Evolutionary conservation across 2,113 vertebrate species (phyloP).

Genomic region (Brachirus orientalis): DNA sequence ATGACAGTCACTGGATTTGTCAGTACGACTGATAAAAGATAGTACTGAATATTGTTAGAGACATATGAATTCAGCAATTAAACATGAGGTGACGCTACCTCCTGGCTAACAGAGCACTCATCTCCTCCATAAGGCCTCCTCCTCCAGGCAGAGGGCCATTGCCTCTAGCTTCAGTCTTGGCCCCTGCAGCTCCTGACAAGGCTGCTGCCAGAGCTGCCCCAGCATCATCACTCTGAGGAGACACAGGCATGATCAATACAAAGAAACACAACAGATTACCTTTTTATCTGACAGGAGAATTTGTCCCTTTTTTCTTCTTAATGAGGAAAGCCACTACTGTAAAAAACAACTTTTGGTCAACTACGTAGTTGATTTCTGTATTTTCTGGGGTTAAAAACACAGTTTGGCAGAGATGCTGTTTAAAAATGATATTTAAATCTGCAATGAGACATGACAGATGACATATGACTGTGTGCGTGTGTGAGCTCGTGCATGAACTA

Average conservation of each 20-base stretch:
- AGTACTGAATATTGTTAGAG: neutral
- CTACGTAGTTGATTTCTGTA: neutral
- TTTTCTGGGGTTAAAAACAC: neutral
- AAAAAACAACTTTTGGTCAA: too few species aligned
- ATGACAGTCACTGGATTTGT: too few species aligned
- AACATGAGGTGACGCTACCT: conserved; percentile 79
- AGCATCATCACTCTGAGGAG: conserved; percentile 85
- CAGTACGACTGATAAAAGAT: neutral
- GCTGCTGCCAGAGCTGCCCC: conserved; percentile 78
- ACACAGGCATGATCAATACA: neutral
- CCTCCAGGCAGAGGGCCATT: conserved; percentile 92
- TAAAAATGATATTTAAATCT: neutral
- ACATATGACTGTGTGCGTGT: neutral
- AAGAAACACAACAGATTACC: rapidly evolving
- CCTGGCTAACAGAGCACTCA: conserved; percentile 98
- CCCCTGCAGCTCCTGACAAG: conserved; percentile 67
- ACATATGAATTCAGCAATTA: neutral
- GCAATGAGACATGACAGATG: conserved; percentile 35
- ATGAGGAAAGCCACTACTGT: too few species aligned
- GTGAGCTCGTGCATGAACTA: conserved; percentile 19
- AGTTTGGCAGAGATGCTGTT: neutral
- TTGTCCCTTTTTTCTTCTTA: too few species aligned
- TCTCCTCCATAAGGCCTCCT: conserved; percentile 98
- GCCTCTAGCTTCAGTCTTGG: conserved; percentile 90
- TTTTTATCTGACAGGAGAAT: too few species aligned